Evolutionary conservation across 2,113 vertebrate genomes (phyloP).

Genomic region (Antidorcas marsupialis): DNA sequence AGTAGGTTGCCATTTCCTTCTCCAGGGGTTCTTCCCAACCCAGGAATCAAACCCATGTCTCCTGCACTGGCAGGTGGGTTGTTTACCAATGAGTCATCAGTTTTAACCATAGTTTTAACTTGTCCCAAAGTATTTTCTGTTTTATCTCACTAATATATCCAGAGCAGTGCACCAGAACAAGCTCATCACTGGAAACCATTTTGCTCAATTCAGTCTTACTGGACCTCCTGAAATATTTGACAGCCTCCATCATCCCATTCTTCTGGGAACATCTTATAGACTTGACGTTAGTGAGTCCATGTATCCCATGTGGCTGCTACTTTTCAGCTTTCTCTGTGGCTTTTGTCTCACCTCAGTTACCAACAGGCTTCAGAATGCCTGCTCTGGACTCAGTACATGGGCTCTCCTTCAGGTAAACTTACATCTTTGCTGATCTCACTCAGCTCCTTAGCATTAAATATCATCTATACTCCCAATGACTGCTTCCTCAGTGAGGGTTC

Average conservation of each 20-base stretch:
- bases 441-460: background rate
- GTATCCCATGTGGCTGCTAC: fast-evolving
- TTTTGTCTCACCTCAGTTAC: background rate
- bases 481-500: background rate
- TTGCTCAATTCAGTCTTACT: background rate
- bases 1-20: background rate
- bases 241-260: background rate
- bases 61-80: background rate
- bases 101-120: background rate
- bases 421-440: background rate
- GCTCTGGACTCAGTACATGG: background rate
- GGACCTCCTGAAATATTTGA: background rate
- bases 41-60: background rate
- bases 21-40: background rate
- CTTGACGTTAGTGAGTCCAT: fast-evolving
- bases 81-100: background rate
- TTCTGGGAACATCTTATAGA: background rate
- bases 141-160: background rate
- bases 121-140: background rate
- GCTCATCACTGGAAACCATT: background rate
- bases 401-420: background rate
- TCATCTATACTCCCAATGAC: background rate
- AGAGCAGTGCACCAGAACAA: background rate
- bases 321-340: background rate
- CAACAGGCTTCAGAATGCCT: background rate